These are phyloP conservation scores for Aldrovandia affinis DNA, from an alignment of 2,797 vertebrate species.

Conservation along the genomic window DNA sequence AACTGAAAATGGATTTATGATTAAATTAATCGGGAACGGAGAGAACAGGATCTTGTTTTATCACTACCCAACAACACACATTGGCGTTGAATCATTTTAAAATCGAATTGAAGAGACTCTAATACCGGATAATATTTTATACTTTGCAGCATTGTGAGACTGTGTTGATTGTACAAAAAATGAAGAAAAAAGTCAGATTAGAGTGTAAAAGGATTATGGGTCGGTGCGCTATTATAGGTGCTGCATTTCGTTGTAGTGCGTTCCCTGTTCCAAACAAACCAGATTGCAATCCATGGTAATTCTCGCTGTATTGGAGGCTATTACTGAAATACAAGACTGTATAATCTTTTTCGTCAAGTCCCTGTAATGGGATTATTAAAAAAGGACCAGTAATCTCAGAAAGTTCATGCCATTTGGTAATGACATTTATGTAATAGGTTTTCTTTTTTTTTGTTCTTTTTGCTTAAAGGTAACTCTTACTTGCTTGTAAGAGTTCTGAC, in stretches of 20 bases:
- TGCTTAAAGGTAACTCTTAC: conserved; percentile 1
- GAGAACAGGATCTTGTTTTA: not conserved
- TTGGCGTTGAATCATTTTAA: not conserved
- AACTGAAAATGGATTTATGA: not conserved
- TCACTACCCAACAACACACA: not conserved
- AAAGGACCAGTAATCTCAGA: not conserved
- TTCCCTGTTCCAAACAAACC: conserved; percentile 35
- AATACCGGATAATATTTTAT: not conserved
- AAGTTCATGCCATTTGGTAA: conserved; percentile 10
- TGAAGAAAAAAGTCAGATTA: conserved; percentile 52
- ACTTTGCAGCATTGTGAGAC: not conserved
- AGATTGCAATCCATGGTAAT: conserved; percentile 34
- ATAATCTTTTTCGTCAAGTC: conserved; percentile 30
- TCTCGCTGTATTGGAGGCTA: conserved; percentile 43
- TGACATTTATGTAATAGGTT: not conserved
- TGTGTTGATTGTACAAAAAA: conserved; percentile 2
- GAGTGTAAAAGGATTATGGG: conserved; percentile 55
- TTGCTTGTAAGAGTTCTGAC: not conserved
- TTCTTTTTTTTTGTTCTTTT: not conserved
- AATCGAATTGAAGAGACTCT: not conserved
- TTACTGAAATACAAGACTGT: conserved; percentile 4
- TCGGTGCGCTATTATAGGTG: conserved; percentile 41
- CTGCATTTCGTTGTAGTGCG: conserved; percentile 41
- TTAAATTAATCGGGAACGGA: not conserved
- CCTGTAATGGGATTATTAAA: conserved; percentile 22